Evolutionary conservation across 1,140 invertebrate genomes (phyloP).

Genomic region (Nasonia longicornis): DNA sequence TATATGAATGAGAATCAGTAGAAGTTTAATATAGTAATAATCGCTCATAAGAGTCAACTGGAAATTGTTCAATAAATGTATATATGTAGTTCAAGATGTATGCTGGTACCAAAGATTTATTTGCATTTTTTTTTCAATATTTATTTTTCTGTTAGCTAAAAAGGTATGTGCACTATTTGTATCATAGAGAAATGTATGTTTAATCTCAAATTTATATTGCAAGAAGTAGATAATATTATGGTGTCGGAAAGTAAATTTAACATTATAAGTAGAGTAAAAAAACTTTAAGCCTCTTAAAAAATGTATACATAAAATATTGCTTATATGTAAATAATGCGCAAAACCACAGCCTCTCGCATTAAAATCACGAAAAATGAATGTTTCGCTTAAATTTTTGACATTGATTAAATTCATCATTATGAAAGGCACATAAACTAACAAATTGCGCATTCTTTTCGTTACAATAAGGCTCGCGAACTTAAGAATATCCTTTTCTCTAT

Average conservation of each 20-base stretch:
- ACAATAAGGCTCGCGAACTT: background rate
- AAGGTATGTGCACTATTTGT: background rate
- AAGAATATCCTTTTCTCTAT: background rate
- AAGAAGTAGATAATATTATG: background rate
- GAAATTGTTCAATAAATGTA: no score
- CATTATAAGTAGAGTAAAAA: background rate
- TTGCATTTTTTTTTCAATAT: background rate
- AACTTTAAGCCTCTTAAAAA: background rate
- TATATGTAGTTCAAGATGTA: no score
- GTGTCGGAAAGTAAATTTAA: constrained; percentile 18
- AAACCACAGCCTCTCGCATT: background rate
- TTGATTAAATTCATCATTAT: no score
- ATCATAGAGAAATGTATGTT: background rate
- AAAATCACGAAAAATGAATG: background rate
- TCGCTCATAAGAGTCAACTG: no score
- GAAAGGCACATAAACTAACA: background rate
- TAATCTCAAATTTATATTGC: background rate
- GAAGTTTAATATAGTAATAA: no score
- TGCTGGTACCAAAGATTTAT: background rate
- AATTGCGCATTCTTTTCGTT: background rate
- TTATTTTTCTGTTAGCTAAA: background rate
- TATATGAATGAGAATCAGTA: no score
- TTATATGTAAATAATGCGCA: background rate
- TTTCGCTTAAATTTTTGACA: background rate
- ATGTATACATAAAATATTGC: background rate